Base-by-base conservation (phyloP, 1,140 invertebrate genomes). In the Eueides isabella region DNA sequence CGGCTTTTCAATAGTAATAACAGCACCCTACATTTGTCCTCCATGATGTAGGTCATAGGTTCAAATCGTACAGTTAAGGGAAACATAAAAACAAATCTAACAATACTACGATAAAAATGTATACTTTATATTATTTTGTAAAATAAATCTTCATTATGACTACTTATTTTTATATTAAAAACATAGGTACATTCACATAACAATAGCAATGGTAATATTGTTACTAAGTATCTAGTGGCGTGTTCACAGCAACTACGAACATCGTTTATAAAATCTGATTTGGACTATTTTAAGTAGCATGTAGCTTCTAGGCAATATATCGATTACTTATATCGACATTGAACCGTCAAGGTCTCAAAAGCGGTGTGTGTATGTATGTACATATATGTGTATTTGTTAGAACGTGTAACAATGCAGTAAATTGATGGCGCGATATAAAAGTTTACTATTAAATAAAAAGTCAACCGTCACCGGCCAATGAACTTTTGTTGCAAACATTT, bases 261-360 rank as follows among this genome's bases (percentile, higher is more conserved):
- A 55, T 7, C 44, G 44, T 19, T 55, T 55, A 55, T 23, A 26
- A 55, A 55, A 55, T 55, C 23, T 55, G 48, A 14, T 55, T 55
- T 55, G 26, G 23, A 26, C 29, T 72, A 38, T 72, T 72, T 61
- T 67, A 61, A 38, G 44, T 67, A 31, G 35, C 7, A 9, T 44
- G 33, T 71, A 35, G 12, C 35, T 74, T 78, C 77, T 87, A 85
- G 84, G 77, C 67, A 78, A 88, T 82, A 80, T 86, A 90, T 90
- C 86, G 72, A 69, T 74, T 69, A 80, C 75, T 35, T 61, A 63
- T 67, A 72, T 80, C 81, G 84, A 78, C 86, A 88, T 87, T 88
- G 88, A 87, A 86, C 84, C 74, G 71, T 85, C 85, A 90, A 89
- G 88, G 88, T 80, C 79, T 80, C 66, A 26, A 65, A 30, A 23